These are phyloP conservation scores for Elymnias hypermnestra DNA, from an alignment of 1,140 invertebrate genomes.

Conservation along the genomic window DNA sequence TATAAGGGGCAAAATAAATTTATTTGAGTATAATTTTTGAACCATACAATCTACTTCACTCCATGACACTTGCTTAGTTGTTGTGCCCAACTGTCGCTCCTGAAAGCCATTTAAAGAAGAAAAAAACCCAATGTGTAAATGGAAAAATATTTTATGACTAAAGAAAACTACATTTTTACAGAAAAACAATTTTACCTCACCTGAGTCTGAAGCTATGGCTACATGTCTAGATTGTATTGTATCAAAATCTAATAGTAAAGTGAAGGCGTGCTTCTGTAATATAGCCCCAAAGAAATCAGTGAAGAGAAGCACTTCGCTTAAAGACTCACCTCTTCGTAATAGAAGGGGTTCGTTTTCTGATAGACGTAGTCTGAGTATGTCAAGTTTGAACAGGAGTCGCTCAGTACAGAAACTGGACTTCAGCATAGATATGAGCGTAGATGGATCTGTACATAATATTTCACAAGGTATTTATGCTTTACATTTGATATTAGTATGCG, in stretches of 20 bases:
- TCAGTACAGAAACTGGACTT: conserved; percentile 69
- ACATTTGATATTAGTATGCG: too few relatives aligned
- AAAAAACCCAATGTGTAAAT: too few relatives aligned
- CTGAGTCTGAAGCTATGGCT: conserved; percentile 56
- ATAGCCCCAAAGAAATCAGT: conserved; percentile 45
- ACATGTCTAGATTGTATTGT: conserved; percentile 49
- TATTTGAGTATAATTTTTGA: too few relatives aligned
- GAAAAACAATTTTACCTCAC: conserved; percentile 66
- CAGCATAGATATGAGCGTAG: conserved; percentile 71
- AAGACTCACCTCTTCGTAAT: conserved; percentile 45
- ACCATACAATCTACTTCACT: too few relatives aligned
- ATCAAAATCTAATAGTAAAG: conserved; percentile 31
- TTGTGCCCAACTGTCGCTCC: too few relatives aligned
- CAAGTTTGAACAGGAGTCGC: conserved; percentile 53
- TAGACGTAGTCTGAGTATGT: conserved; percentile 58
- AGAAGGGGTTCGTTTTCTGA: conserved; percentile 42
- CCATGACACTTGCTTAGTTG: too few relatives aligned
- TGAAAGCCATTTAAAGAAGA: too few relatives aligned
- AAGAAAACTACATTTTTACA: conserved; percentile 25
- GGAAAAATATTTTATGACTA: too few relatives aligned
- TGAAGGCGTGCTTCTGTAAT: conserved; percentile 48
- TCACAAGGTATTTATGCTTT: conserved; percentile 50
- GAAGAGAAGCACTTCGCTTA: conserved; percentile 51
- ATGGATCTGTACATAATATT: conserved; percentile 53
- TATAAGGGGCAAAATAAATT: too few relatives aligned